These are phyloP conservation scores for Menura novaehollandiae DNA, from an alignment of 2,113 vertebrate species.

Conservation along the genomic window DNA sequence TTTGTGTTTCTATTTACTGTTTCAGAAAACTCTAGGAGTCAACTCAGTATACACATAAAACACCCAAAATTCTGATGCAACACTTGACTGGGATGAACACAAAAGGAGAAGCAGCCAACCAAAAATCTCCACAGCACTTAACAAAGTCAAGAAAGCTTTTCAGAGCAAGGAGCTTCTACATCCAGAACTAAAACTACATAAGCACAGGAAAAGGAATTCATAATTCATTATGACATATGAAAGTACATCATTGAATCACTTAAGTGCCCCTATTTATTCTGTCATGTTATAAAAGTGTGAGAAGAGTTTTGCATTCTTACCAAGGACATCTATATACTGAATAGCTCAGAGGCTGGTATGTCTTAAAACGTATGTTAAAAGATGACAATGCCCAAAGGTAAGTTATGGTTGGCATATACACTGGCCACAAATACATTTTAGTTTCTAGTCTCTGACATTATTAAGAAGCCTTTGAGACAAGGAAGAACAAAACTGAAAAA, in stretches of 20 bases:
- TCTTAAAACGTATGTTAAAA: background rate
- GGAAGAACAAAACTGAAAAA: background rate
- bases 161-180: background rate
- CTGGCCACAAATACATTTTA: background rate
- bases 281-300: background rate
- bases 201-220: background rate
- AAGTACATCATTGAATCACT: background rate
- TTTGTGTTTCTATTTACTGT: background rate
- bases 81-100: background rate
- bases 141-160: background rate
- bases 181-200: background rate
- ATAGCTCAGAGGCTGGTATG: background rate
- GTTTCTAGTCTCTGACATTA: background rate
- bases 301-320: background rate
- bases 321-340: background rate
- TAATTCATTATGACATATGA: background rate
- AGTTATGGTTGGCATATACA: background rate
- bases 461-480: background rate
- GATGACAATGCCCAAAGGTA: background rate
- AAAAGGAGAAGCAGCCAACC: background rate
- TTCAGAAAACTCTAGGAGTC: background rate
- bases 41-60: background rate
- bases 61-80: background rate
- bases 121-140: background rate
- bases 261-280: background rate